Evolutionary conservation across 2,797 vertebrate species (phyloP).

Genomic region (Malurus leucopterus): DNA sequence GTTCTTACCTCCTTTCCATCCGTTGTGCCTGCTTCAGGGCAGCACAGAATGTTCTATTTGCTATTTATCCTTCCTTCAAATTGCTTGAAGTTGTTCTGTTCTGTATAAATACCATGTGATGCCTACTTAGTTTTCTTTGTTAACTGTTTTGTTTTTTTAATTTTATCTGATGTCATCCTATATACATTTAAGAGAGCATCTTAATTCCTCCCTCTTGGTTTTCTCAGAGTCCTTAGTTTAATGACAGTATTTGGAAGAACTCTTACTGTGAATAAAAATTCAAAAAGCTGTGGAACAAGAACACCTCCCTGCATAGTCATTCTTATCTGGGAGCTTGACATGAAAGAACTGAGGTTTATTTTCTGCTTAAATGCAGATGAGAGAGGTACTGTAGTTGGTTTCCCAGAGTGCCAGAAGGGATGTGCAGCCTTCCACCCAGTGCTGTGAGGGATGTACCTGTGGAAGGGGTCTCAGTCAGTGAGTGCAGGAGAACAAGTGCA

Average conservation of each 20-base stretch:
- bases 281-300: not conserved
- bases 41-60: not conserved
- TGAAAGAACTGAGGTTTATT: conserved; percentile 1
- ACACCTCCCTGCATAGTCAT: not conserved
- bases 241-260: not conserved
- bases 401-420: not conserved
- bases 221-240: not conserved
- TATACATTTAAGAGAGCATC: not conserved
- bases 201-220: not conserved
- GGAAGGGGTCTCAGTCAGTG: fast-evolving
- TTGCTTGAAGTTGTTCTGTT: conserved; percentile 2
- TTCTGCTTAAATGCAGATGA: not conserved
- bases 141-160: not conserved
- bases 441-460: fast-evolving
- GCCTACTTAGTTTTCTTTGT: not conserved
- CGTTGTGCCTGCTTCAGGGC: not conserved
- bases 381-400: not conserved
- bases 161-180: conserved; percentile 7
- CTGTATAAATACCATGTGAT: not conserved
- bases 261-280: not conserved
- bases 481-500: fast-evolving
- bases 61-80: not conserved
- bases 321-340: not conserved
- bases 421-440: not conserved
- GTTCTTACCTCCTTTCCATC: not conserved